These are phyloP conservation scores for Pomacea canaliculata DNA, from an alignment of 2,888 invertebrate species.

Conservation along the genomic window DNA sequence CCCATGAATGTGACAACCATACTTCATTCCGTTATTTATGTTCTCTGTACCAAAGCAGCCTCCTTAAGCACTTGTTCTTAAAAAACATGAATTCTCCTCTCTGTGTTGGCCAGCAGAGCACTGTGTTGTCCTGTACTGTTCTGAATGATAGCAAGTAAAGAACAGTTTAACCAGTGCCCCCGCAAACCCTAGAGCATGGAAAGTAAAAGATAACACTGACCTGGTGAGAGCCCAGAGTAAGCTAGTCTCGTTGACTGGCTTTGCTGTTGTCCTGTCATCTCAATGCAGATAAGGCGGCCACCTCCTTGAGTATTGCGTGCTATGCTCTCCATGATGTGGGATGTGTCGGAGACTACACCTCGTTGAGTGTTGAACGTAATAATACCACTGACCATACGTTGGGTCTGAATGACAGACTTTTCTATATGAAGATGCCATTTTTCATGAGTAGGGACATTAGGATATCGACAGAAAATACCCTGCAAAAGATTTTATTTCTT, in stretches of 20 bases:
- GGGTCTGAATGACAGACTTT: slow-evolving; percentile 46
- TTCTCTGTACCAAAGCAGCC: too few relatives aligned
- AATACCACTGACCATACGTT: slow-evolving; percentile 27
- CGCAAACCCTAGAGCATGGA: too few relatives aligned
- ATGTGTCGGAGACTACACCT: slow-evolving; percentile 31
- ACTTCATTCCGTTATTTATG: too few relatives aligned
- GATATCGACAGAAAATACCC: slow-evolving; percentile 44
- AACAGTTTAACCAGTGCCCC: too few relatives aligned
- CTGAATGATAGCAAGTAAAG: too few relatives aligned
- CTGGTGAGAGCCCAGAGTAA: slow-evolving; percentile 19
- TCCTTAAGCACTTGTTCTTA: too few relatives aligned
- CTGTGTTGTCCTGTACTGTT: too few relatives aligned
- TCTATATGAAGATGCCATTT: slow-evolving; percentile 54
- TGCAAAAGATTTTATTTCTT: slow-evolving; percentile 29
- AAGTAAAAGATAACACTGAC: slow-evolving; percentile 18
- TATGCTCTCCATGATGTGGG: slow-evolving; percentile 49
- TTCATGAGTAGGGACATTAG: slow-evolving; percentile 38
- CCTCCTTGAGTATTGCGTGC: slow-evolving; percentile 43
- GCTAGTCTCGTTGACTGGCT: slow-evolving; percentile 22
- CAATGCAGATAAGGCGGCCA: slow-evolving; percentile 52
- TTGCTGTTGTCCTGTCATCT: slow-evolving; percentile 49
- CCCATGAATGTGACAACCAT: too few relatives aligned
- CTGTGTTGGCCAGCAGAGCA: too few relatives aligned
- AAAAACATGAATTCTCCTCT: too few relatives aligned
- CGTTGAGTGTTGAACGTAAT: slow-evolving; percentile 6